These are phyloP conservation scores for Scolanthus callimorphus DNA, from an alignment of 92 coral and sea anemone species.

Conservation along the genomic window DNA sequence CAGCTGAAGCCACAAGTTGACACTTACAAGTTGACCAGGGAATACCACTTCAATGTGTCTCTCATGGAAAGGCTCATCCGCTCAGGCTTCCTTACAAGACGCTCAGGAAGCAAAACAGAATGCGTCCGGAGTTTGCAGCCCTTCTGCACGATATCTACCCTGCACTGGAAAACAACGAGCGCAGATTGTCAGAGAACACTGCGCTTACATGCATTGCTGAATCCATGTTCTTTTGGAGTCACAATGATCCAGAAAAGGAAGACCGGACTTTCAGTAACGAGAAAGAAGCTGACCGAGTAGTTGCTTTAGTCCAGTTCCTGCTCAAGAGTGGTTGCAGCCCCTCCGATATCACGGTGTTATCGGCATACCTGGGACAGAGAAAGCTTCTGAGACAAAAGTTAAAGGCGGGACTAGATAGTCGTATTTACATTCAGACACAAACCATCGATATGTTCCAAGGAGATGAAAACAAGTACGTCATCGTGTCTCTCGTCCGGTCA, in stretches of 20 bases:
- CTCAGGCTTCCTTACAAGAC: conserved; percentile 9
- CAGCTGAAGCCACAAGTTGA: conserved; percentile 30
- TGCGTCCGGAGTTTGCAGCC: conserved; percentile 34
- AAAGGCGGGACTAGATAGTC: not conserved
- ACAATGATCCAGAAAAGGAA: conserved; percentile 9
- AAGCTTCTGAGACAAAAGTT: conserved; percentile 17
- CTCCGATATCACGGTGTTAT: conserved; percentile 14
- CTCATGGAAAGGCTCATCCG: conserved; percentile 28
- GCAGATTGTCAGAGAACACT: no score
- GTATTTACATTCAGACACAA: conserved; percentile 6
- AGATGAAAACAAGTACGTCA: no score
- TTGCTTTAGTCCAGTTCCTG: conserved; percentile 23
- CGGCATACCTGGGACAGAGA: conserved; percentile 27
- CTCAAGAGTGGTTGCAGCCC: conserved; percentile 21
- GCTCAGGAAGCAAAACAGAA: conserved; percentile 23
- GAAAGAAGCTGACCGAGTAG: conserved; percentile 11
- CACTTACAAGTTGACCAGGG: conserved; percentile 17
- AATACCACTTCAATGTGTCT: conserved; percentile 10
- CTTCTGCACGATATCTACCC: conserved; percentile 29
- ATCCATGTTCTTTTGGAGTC: no score
- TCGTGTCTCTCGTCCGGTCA: no score
- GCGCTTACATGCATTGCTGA: conserved; percentile 26
- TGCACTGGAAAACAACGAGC: conserved; percentile 14
- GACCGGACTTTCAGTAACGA: conserved; percentile 14
- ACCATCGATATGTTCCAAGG: conserved; percentile 10